Evolutionary conservation across 1,140 invertebrate genomes (phyloP), one percentile per base, ranked within the genome.

Genomic region (Neodiprion pinetum): DNA sequence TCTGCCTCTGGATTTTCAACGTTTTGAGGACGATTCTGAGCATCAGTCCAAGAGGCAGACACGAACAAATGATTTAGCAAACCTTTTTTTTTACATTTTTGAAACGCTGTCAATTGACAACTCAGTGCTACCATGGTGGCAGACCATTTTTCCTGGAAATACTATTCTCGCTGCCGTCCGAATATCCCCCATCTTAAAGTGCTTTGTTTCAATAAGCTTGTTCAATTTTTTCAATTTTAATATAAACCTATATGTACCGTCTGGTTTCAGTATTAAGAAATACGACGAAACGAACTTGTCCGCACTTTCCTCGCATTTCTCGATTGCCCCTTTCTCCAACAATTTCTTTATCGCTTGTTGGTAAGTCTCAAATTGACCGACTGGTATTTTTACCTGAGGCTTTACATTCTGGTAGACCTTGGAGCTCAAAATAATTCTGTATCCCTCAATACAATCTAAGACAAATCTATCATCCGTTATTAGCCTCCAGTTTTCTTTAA

Each of bases 391-490:
- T 23, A 70, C 65, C 17, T 65, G 17, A 40, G 67, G 75, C 7
- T 70, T 9, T n/a, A 12, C 9, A 23, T 47, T 1, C 48, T 73
- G 71, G n/a, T 40, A 21, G 53, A 72, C 49, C 73, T 68, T 70
- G 12, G 61, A 69, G 1, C 8, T 10, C 72, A 79, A 77, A 50
- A 67, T 61, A 12, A 81, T 74, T 76, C 76, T 79, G 69, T 75
- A 74, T 10, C 78, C 76, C 11, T 10, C 73, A 17, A 79, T 67
- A 53, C 72, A 77, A 67, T 71, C 12, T 12, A 79, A 70, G 28
- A 79, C 65, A 71, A 77, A 77, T 28, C 72, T 70, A 66, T 75
- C 71, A 48, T 73, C 71, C 0, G 78, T 77, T 23, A 77, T 77
- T 67, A 74, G 67, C 72, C 75, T 49, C 76, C 78, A 80, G 9